phyloP scores from a whole-genome alignment of 2,113 vertebrate genomes.

The Podiceps cristatus region DNA sequence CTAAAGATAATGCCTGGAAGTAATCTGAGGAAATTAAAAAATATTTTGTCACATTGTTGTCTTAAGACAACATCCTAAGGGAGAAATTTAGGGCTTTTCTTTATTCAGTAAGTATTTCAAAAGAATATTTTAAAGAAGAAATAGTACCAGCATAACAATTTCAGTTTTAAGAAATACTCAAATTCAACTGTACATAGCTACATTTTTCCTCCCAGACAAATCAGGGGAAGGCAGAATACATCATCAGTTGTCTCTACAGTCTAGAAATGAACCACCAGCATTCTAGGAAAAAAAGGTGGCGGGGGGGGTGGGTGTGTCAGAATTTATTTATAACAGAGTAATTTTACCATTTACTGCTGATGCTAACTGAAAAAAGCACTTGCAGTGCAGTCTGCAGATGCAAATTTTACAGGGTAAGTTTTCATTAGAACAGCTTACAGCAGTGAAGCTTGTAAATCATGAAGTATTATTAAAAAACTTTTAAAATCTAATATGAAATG shows the following conservation, averaged over 20 bases:
- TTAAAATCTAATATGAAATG: not conserved
- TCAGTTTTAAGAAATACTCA: not conserved
- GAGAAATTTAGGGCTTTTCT: not conserved
- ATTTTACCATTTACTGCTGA: not conserved
- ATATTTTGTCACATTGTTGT: not conserved
- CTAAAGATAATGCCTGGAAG: not conserved
- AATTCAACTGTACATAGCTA: not conserved
- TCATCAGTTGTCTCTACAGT: not conserved
- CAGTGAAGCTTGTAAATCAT: not conserved
- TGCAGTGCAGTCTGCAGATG: not conserved
- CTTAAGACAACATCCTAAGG: not conserved
- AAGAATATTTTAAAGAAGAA: not conserved
- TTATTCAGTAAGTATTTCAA: not conserved
- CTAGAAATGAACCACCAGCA: not conserved
- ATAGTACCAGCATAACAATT: not conserved
- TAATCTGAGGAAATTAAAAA: not conserved
- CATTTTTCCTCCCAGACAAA: not conserved
- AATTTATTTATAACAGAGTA: not conserved
- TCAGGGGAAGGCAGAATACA: not conserved
- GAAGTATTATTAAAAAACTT: not conserved
- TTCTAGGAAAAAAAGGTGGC: not conserved
- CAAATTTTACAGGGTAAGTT: not conserved
- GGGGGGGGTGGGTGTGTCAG: rapidly evolving
- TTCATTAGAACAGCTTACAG: not conserved
- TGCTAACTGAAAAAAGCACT: not conserved